Evolutionary conservation across 2,113 vertebrate genomes (phyloP), one percentile per base, ranked within the genome.

Genomic region (Orycteropus afer): DNA sequence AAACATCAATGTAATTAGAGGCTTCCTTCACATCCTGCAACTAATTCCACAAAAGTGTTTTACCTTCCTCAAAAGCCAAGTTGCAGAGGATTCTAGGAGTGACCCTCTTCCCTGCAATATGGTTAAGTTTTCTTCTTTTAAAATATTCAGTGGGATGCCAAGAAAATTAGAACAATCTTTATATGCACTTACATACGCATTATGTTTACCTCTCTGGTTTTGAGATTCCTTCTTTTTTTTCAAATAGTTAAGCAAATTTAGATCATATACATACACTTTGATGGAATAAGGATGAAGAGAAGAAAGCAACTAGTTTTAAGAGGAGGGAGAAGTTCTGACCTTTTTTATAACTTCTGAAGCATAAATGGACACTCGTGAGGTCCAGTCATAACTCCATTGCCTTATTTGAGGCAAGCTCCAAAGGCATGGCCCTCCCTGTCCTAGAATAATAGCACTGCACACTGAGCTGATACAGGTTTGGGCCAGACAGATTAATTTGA

Each of bases 241-340:
- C 25, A 71, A 83, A 63, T 83, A 15, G 25, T n/a, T 63, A 29
- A 71, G 32, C 7, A 71, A 22, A 51, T 34, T 17, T 59, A n/a
- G 9, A 59, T 23, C 23, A 11, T 17, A 42, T 3, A 86, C n/a
- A 51, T 17, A 65, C 4, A 42, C 40, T 86, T 79, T 25, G 5
- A 17, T 49, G 74, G 22, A 80, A 13, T 29, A 83, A 11, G 40
- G 18, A 40, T 0, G 4, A 8, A 84, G 53, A 77, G 69, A 40
- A 96, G 55, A 25, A 40, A 87, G 69, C 8, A 93, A 87, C 11
- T 3, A 92, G 4, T 82, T 91, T 91, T 87, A 79, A 81, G 20
- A 17, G 25, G n/a, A 49, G 18, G 61, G 5, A 42, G 12, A 27
- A 12, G 49, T 91, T 42, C 29, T 42, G 49, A 29, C 12, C 12